Conservation (phyloP, 2,113 vertebrate genomes). For the Pseudorasbora parva region DNA sequence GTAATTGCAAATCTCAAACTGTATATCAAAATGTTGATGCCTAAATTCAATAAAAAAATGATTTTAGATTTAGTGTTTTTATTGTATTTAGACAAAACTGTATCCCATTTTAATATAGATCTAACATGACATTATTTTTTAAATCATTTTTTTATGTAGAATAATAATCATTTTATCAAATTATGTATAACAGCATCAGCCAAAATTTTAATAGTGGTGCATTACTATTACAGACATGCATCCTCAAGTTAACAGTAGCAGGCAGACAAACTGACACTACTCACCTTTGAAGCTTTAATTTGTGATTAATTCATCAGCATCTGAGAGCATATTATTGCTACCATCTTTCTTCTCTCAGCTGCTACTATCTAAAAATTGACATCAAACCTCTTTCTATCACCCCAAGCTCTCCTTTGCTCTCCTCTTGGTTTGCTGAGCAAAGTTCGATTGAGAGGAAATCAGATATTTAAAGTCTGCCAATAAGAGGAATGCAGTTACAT, state of each 20-base stretch:
- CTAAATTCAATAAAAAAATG: background rate
- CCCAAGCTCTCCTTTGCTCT: background rate
- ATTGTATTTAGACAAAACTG: background rate
- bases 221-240: background rate
- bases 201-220: background rate
- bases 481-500: slow-evolving; percentile 25
- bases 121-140: too few relatives aligned
- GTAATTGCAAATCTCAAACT: background rate
- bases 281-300: background rate
- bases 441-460: slow-evolving; percentile 42
- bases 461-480: slow-evolving; percentile 49
- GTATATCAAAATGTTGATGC: background rate
- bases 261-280: background rate
- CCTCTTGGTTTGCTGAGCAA: slow-evolving; percentile 14
- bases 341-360: background rate
- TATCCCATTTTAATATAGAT: background rate
- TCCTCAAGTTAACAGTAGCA: background rate
- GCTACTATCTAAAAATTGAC: background rate
- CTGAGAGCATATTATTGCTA: slow-evolving; percentile 32
- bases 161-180: background rate
- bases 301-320: slow-evolving; percentile 4
- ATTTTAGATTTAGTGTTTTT: background rate
- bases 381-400: background rate
- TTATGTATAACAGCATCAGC: background rate
- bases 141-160: too few relatives aligned